A percentile compares a stretch with the other conserved stretches of the same genome.
phyloP scores from a whole-genome alignment of 2,113 vertebrate genomes.

The Prinia subflava region DNA sequence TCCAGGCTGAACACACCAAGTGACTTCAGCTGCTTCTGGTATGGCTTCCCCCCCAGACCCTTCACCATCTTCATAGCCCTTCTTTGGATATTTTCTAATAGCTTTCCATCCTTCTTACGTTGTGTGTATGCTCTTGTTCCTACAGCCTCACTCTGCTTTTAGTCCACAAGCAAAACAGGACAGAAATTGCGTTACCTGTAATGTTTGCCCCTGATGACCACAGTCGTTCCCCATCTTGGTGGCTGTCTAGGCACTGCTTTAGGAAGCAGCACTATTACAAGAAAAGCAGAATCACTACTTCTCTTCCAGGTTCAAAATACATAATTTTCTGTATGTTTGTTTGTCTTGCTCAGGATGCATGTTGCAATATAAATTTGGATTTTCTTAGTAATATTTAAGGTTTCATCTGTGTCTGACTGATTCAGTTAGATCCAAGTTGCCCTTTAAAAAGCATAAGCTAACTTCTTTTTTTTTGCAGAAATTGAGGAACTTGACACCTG shows the following conservation, averaged over 20 bases:
- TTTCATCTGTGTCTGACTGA: neutral
- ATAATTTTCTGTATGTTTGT: neutral
- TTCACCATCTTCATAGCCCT: neutral
- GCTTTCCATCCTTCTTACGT: too few relatives aligned
- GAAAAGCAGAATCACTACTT: neutral
- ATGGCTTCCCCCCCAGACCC: neutral
- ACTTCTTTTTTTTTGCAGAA: neutral
- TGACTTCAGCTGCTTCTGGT: neutral
- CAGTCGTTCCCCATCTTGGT: neutral
- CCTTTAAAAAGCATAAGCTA: conserved; percentile 6
- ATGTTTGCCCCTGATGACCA: neutral
- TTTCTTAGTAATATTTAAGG: neutral
- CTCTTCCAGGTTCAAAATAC: neutral
- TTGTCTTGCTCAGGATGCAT: neutral
- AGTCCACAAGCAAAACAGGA: neutral
- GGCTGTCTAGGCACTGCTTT: neutral
- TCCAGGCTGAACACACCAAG: neutral
- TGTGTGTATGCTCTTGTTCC: neutral
- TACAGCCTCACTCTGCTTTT: neutral
- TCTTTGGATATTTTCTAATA: neutral
- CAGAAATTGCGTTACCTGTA: neutral
- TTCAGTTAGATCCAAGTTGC: conserved; percentile 4
- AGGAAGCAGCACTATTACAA: neutral
- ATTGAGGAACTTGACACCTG: neutral
- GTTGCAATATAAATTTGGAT: neutral